phyloP scores from a whole-genome alignment of 1,140 invertebrate genomes.

The Drosophila micromelanica region DNA sequence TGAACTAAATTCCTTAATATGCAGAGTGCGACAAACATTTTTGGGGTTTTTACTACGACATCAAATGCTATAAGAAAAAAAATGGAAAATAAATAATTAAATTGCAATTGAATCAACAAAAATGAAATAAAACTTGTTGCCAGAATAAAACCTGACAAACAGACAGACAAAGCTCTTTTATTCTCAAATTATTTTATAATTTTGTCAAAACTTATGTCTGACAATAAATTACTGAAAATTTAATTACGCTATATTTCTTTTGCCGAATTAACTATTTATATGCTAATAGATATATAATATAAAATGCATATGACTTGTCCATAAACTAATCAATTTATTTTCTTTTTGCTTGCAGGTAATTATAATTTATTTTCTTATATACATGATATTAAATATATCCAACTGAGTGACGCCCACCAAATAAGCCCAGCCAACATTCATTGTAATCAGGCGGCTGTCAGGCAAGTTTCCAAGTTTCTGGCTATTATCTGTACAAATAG shows the following conservation, averaged over 20 bases:
- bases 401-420: slow-evolving; percentile 13
- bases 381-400: slow-evolving; percentile 8
- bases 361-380: neutral
- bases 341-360: slow-evolving; percentile 30
- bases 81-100: neutral
- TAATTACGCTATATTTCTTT: too few relatives aligned
- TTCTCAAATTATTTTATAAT: too few relatives aligned
- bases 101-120: too few relatives aligned
- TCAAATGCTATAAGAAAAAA: neutral
- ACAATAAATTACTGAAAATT: too few relatives aligned
- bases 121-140: too few relatives aligned
- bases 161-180: too few relatives aligned
- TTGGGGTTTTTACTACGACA: neutral
- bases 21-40: too few relatives aligned
- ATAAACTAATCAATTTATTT: neutral
- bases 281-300: too few relatives aligned
- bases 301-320: neutral
- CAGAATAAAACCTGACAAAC: too few relatives aligned
- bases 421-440: slow-evolving; percentile 35
- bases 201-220: too few relatives aligned
- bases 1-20: neutral
- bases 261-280: too few relatives aligned
- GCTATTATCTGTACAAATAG: slow-evolving; percentile 3
- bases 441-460: slow-evolving; percentile 51
- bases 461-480: slow-evolving; percentile 2